These are phyloP conservation scores for Actinia equina DNA, from an alignment of 64 coral and sea anemone species.

Conservation along the genomic window DNA sequence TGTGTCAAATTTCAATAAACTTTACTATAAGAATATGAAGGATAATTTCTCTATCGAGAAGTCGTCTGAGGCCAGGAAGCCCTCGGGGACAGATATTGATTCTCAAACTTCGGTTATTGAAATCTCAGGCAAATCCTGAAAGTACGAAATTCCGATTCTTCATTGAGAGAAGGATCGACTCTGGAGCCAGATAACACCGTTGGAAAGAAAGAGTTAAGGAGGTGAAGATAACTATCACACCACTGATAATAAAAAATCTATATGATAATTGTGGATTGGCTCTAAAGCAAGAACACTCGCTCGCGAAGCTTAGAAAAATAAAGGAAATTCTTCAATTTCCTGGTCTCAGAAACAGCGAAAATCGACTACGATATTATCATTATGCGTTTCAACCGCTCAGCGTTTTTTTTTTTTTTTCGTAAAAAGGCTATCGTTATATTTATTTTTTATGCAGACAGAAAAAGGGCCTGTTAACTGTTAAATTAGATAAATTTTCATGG, in stretches of 20 bases:
- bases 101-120: not conserved
- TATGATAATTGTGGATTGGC: no score
- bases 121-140: not conserved
- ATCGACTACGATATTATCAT: no score
- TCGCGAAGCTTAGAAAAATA: no score
- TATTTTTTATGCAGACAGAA: not conserved
- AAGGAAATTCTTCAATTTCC: no score
- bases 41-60: constrained; percentile 30
- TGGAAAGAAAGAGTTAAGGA: not conserved
- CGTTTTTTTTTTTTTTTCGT: not conserved
- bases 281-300: no score
- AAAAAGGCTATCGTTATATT: not conserved
- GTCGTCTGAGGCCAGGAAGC: not conserved
- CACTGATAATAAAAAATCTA: no score
- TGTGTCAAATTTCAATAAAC: constrained; percentile 93
- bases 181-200: not conserved
- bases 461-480: not conserved
- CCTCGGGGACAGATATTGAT: not conserved
- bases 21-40: constrained; percentile 87
- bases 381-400: not conserved
- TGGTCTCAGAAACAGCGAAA: no score
- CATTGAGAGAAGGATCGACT: not conserved
- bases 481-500: not conserved
- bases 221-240: no score
- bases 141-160: not conserved